Evolutionary conservation across 2,797 vertebrate species (phyloP).

Genomic region (Dipus sagitta): DNA sequence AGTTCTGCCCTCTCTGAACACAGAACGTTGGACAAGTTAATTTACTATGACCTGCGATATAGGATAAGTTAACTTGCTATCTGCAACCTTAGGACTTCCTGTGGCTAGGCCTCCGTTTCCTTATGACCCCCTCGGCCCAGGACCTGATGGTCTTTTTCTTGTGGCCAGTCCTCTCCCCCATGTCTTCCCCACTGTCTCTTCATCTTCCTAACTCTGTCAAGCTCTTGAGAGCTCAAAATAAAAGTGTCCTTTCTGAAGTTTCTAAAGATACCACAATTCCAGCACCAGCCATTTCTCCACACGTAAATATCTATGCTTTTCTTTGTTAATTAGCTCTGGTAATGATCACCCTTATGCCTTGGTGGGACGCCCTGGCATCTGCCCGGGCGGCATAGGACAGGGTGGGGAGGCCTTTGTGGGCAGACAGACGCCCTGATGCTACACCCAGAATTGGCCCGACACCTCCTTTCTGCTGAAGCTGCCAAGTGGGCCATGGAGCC

Average conservation of each 20-base stretch:
- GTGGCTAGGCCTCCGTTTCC: neutral
- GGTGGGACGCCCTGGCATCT: conserved; percentile 14
- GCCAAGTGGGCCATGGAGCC: rapidly evolving
- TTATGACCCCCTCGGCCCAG: neutral
- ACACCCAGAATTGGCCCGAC: neutral
- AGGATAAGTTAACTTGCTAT: neutral
- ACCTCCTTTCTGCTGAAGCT: conserved; percentile 41
- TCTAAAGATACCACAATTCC: conserved; percentile 39
- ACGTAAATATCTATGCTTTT: conserved; percentile 74
- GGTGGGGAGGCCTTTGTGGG: conserved; percentile 40
- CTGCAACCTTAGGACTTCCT: neutral
- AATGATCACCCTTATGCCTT: conserved; percentile 48
- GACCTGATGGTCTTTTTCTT: neutral
- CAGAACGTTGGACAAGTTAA: neutral
- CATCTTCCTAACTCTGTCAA: neutral
- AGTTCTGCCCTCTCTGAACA: neutral
- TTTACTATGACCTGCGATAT: neutral
- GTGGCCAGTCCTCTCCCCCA: neutral
- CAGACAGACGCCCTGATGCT: neutral
- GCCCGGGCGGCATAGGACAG: neutral
- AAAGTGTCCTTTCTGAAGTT: conserved; percentile 9
- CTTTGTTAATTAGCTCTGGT: conserved; percentile 61
- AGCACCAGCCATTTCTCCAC: conserved; percentile 47
- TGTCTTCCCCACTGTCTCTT: neutral
- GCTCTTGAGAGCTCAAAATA: conserved; percentile 58